These are phyloP conservation scores for Apamea epomidion DNA, from an alignment of 2,888 invertebrate species.

Conservation along the genomic window DNA sequence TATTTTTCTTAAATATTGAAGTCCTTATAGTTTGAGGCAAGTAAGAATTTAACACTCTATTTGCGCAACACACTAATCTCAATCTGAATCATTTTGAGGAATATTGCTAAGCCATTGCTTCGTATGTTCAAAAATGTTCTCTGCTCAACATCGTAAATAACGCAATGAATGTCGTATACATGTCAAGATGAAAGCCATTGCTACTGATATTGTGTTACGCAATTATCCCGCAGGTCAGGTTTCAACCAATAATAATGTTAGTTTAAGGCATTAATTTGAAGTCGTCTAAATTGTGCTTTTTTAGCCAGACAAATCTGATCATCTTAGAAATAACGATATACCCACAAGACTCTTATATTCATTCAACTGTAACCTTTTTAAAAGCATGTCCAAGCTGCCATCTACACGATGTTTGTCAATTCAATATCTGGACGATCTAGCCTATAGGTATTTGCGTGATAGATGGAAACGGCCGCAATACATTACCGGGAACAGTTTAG, in stretches of 20 bases:
- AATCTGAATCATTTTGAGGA: no score
- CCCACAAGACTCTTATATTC: no score
- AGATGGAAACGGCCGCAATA: conserved; percentile 77
- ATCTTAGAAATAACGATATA: not conserved
- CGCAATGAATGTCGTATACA: not conserved
- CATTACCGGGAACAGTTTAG: conserved; percentile 77
- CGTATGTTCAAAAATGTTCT: no score
- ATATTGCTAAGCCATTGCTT: no score
- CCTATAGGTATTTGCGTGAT: conserved; percentile 74
- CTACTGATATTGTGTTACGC: no score
- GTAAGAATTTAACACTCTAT: not conserved
- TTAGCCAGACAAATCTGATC: not conserved
- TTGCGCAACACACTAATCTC: no score
- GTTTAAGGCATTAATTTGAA: not conserved
- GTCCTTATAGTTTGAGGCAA: not conserved
- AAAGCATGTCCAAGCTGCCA: conserved; percentile 4
- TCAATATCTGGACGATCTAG: conserved; percentile 49
- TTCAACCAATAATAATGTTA: not conserved
- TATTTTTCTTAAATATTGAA: not conserved
- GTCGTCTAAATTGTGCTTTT: not conserved
- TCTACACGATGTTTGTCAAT: conserved; percentile 32
- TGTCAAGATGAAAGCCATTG: not conserved
- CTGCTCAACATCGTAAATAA: no score
- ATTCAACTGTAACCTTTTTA: not conserved
- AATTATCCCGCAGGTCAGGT: not conserved